phyloP scores from a whole-genome alignment of 1,140 invertebrate genomes.

The Heterodera carotae region DNA sequence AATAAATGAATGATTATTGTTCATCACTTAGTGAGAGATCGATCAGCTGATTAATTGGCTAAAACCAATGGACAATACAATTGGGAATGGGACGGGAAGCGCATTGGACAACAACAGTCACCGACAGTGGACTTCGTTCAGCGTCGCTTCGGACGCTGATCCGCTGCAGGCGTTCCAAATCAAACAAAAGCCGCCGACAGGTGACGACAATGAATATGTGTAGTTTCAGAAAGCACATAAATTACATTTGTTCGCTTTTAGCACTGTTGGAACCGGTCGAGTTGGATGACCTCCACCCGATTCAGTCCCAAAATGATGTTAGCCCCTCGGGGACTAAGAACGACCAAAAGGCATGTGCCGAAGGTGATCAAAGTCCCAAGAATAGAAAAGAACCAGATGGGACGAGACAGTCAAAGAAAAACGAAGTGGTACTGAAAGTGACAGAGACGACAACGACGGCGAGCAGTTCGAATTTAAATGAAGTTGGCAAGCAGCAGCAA shows the following conservation, averaged over 20 bases:
- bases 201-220: background rate
- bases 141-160: background rate
- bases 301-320: slow-evolving; percentile 12
- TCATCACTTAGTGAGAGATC: background rate
- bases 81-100: background rate
- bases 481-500: background rate
- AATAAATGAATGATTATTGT: background rate
- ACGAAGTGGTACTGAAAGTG: slow-evolving; percentile 1
- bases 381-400: too few species aligned
- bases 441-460: background rate
- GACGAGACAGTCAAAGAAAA: background rate
- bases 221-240: background rate
- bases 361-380: background rate
- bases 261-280: slow-evolving; percentile 7
- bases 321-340: background rate
- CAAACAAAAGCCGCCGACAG: background rate
- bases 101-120: background rate
- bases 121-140: background rate
- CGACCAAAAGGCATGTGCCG: background rate
- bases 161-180: background rate
- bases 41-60: background rate
- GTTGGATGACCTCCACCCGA: background rate
- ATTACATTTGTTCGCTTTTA: background rate
- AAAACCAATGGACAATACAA: background rate
- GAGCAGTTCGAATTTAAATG: background rate